Conservation (phyloP, 2,797 vertebrate species). For the Holocentrus rufus region DNA sequence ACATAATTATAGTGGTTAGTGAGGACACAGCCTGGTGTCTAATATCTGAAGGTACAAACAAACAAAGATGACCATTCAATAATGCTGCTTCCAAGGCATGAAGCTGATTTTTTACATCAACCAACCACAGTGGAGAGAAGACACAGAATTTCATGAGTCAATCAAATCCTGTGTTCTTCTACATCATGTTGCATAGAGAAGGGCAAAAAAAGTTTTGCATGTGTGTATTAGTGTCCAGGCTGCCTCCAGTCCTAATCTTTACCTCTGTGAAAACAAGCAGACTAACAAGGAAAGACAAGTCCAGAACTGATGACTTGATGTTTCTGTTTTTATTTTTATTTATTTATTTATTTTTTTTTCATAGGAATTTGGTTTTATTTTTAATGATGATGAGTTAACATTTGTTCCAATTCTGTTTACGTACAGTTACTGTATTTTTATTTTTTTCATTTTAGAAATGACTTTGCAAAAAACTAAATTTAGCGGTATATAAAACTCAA, state of each 20-base stretch:
- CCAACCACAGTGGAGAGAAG: neutral
- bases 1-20: neutral
- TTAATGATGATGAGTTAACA: neutral
- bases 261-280: conserved; percentile 31
- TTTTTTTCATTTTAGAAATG: conserved; percentile 7
- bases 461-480: no score
- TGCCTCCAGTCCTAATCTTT: conserved; percentile 25
- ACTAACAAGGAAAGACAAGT: conserved; percentile 48
- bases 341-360: conserved; percentile 20
- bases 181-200: neutral
- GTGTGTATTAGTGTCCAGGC: conserved; percentile 2
- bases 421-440: neutral
- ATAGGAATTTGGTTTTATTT: conserved; percentile 5
- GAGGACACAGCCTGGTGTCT: neutral
- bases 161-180: neutral
- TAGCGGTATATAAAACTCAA: no score
- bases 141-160: neutral
- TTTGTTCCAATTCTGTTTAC: conserved; percentile 22
- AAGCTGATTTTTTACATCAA: neutral
- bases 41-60: neutral
- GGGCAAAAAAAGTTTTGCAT: neutral
- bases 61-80: neutral
- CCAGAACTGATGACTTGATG: conserved; percentile 58
- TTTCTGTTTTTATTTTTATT: conserved; percentile 9
- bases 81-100: neutral